phyloP scores from a whole-genome alignment of 2,797 vertebrate genomes.

The Lepidocolaptes lacrymiger region DNA sequence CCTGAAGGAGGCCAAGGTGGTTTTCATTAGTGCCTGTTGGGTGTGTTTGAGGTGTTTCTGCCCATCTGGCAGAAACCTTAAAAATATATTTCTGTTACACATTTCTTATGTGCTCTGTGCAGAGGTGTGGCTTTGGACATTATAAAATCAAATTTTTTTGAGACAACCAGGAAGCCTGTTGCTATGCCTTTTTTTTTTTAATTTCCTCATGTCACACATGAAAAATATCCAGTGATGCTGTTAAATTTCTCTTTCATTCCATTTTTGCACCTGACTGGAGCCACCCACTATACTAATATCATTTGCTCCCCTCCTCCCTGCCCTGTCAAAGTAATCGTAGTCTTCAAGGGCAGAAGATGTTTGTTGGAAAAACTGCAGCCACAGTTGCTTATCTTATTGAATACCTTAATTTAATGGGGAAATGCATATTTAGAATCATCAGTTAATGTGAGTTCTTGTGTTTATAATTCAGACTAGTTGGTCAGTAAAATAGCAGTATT shows the following conservation, averaged over 20 bases:
- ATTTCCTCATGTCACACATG: background rate
- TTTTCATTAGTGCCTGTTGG: slow-evolving; percentile 70
- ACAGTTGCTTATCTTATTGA: background rate
- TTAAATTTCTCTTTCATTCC: background rate
- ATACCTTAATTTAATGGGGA: background rate
- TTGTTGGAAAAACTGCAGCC: background rate
- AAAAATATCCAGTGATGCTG: background rate
- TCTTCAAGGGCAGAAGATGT: background rate
- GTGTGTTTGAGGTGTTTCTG: slow-evolving; percentile 49
- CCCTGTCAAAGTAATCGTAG: background rate
- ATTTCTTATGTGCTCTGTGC: background rate
- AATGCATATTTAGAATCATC: background rate
- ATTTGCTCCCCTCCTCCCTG: background rate
- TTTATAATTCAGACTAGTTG: background rate
- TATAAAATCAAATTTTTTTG: background rate
- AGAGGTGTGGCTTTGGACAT: background rate
- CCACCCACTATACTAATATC: background rate
- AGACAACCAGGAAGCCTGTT: background rate
- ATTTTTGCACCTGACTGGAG: background rate
- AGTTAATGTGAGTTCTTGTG: background rate
- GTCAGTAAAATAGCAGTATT: background rate
- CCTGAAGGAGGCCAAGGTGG: slow-evolving; percentile 73
- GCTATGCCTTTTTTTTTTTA: background rate
- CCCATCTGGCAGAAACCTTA: slow-evolving; percentile 24
- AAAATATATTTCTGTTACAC: background rate